These are phyloP conservation scores for Trichonephila inaurata DNA, from an alignment of 1,140 invertebrate genomes.

Conservation along the genomic window DNA sequence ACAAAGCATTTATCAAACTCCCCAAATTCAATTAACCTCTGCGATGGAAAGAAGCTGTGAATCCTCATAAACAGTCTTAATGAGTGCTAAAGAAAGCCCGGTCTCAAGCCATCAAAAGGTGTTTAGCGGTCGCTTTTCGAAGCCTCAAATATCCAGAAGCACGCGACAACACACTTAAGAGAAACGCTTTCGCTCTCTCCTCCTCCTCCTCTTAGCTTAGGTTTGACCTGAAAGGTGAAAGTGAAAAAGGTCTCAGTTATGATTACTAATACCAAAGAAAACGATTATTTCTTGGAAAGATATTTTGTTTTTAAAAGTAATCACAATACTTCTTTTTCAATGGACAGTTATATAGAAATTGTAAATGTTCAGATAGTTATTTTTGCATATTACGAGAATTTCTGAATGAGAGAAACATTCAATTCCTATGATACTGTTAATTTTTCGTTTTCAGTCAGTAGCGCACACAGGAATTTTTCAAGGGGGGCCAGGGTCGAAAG, in stretches of 20 bases:
- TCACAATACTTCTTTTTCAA: too few species aligned
- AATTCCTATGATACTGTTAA: too few species aligned
- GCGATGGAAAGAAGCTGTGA: background rate
- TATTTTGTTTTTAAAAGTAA: too few species aligned
- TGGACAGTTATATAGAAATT: too few species aligned
- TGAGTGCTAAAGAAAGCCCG: background rate
- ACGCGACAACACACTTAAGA: background rate
- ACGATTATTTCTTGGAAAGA: too few species aligned
- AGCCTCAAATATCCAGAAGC: background rate
- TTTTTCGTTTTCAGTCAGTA: too few species aligned
- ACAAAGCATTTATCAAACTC: background rate
- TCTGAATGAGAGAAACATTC: too few species aligned
- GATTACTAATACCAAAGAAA: background rate
- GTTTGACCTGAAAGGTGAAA: background rate
- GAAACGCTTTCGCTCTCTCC: background rate
- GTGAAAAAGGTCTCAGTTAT: background rate
- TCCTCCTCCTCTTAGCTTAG: background rate
- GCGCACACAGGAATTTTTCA: too few species aligned
- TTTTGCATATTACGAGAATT: too few species aligned
- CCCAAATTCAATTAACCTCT: background rate
- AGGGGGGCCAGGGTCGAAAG: too few species aligned
- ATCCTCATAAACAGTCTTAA: background rate
- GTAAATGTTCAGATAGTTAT: too few species aligned
- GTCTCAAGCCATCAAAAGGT: background rate
- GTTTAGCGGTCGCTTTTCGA: background rate